These are phyloP conservation scores for Protaetia brevitarsis DNA, from an alignment of 1,140 invertebrate species.

Conservation along the genomic window DNA sequence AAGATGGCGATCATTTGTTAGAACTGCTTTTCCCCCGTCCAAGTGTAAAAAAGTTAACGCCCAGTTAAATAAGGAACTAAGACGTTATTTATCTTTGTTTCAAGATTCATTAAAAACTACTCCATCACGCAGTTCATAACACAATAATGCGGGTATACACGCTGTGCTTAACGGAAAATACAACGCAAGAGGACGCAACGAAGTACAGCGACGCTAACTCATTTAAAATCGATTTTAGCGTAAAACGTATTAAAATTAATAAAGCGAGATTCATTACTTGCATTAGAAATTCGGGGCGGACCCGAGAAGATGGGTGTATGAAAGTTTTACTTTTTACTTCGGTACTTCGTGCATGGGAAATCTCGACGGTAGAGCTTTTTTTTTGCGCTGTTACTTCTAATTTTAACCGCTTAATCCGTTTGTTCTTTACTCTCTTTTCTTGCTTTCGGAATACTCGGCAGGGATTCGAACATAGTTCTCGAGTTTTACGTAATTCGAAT, in stretches of 20 bases:
- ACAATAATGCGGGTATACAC: not conserved
- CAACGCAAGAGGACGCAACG: not conserved
- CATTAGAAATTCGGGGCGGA: not conserved
- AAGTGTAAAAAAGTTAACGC: not conserved
- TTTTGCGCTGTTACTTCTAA: too few relatives aligned
- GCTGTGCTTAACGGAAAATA: not conserved
- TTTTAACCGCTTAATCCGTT: too few relatives aligned
- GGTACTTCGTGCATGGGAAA: not conserved
- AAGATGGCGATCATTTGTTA: too few relatives aligned
- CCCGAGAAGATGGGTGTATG: not conserved
- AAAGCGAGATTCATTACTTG: constrained; percentile 1
- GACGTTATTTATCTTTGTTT: constrained; percentile 15
- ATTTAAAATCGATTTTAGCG: not conserved
- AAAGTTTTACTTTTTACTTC: not conserved
- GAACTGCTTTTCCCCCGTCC: too few relatives aligned
- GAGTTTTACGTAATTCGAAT: too few relatives aligned
- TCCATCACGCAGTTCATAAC: constrained; percentile 4
- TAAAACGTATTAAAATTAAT: constrained; percentile 12
- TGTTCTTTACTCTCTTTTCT: too few relatives aligned
- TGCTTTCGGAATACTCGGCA: too few relatives aligned
- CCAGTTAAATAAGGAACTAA: not conserved
- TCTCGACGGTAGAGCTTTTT: too few relatives aligned
- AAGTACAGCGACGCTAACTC: not conserved
- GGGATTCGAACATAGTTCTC: too few relatives aligned
- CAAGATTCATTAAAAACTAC: constrained; percentile 10